phyloP scores from a whole-genome alignment of 2,113 vertebrate species.

The Balaeniceps rex region DNA sequence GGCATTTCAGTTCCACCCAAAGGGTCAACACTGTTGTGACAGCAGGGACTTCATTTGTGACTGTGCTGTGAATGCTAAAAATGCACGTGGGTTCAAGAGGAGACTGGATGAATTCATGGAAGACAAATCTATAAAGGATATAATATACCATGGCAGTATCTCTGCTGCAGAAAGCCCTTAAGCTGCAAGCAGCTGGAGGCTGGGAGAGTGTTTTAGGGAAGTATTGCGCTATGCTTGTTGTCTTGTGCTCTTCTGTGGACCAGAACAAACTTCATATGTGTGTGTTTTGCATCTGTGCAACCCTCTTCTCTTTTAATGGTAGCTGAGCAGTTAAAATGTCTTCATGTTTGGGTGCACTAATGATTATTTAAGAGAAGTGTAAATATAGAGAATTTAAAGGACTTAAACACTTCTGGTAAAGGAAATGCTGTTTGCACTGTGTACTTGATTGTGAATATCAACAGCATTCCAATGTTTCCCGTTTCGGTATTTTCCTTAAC shows the following conservation, averaged over 20 bases:
- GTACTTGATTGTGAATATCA: constrained; percentile 59
- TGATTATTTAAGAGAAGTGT: neutral
- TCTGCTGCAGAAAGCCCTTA: neutral
- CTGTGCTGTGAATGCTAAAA: neutral
- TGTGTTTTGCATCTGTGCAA: neutral
- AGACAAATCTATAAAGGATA: neutral
- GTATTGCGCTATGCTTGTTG: neutral
- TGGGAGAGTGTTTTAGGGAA: neutral
- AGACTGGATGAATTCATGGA: neutral
- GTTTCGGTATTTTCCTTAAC: neutral
- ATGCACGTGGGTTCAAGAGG: neutral
- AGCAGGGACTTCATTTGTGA: neutral
- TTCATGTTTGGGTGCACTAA: neutral
- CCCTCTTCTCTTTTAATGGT: neutral
- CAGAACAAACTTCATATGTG: neutral
- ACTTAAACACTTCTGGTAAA: constrained; percentile 41
- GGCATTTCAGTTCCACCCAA: neutral
- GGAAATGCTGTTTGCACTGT: constrained; percentile 49
- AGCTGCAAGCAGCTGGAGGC: neutral
- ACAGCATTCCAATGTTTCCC: constrained; percentile 58
- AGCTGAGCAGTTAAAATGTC: neutral
- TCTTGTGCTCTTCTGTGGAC: neutral
- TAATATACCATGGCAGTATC: neutral
- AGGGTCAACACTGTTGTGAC: neutral
- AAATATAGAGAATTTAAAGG: neutral